These are phyloP conservation scores for Tetragonisca angustula DNA, from an alignment of 2,888 invertebrate species.

Conservation along the genomic window DNA sequence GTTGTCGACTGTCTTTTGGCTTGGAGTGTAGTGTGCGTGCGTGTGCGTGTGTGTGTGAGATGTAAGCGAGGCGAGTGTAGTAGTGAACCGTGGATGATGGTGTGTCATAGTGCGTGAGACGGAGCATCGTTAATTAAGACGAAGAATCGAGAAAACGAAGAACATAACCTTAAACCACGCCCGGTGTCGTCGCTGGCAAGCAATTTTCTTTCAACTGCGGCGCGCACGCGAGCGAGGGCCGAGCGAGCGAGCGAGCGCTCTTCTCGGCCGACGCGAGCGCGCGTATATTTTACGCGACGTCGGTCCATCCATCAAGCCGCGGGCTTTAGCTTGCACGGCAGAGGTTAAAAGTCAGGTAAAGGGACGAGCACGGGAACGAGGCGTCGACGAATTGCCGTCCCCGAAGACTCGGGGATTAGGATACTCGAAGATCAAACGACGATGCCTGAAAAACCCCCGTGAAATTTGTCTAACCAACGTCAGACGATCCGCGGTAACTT, in stretches of 20 bases:
- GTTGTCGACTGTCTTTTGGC: too few species aligned
- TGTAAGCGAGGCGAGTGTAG: too few species aligned
- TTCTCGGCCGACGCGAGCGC: slow-evolving; percentile 29
- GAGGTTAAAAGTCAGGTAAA: slow-evolving; percentile 63
- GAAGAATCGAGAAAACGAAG: not conserved
- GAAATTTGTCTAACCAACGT: slow-evolving; percentile 49
- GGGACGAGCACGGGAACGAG: slow-evolving; percentile 53
- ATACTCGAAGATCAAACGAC: slow-evolving; percentile 56
- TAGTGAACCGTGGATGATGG: too few species aligned
- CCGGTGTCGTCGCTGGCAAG: slow-evolving; percentile 21
- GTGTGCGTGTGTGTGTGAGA: too few species aligned
- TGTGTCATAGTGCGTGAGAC: too few species aligned
- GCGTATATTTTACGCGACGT: slow-evolving; percentile 61
- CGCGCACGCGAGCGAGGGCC: slow-evolving; percentile 51
- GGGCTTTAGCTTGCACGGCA: slow-evolving; percentile 36
- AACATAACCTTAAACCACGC: not conserved
- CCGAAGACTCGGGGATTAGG: slow-evolving; percentile 47
- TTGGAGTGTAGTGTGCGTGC: too few species aligned
- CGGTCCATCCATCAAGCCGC: slow-evolving; percentile 60
- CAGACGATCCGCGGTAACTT: slow-evolving; percentile 23
- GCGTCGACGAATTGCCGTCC: slow-evolving; percentile 65
- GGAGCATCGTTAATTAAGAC: not conserved
- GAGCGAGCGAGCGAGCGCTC: slow-evolving; percentile 50
- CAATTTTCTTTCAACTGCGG: slow-evolving; percentile 66
- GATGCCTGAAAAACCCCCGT: slow-evolving; percentile 30